phyloP scores from a whole-genome alignment of 2,888 invertebrate genomes.

The Zonitis immaculata region DNA sequence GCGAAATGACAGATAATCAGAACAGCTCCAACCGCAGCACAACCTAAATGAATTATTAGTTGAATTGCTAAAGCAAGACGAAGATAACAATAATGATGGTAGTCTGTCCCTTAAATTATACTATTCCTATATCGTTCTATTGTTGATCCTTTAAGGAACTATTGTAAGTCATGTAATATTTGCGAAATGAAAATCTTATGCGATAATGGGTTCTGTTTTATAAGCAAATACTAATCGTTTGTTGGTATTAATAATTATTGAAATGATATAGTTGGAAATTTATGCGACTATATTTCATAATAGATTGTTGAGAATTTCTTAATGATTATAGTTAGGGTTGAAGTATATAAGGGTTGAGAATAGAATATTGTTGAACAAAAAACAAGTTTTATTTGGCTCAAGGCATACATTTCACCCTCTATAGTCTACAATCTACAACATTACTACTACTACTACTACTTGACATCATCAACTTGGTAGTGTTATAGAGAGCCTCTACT shows the following conservation, averaged over 20 bases:
- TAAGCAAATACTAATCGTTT: too few species aligned
- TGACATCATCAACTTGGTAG: neutral
- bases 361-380: neutral
- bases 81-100: conserved; percentile 9
- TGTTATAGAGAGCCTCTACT: neutral
- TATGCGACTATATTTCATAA: too few species aligned
- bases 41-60: conserved; percentile 25
- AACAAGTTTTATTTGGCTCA: neutral
- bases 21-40: conserved; percentile 25
- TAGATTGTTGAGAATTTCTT: too few species aligned
- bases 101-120: conserved; percentile 7
- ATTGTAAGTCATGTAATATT: too few species aligned
- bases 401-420: neutral
- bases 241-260: too few species aligned
- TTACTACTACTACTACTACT: neutral
- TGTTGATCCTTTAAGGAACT: too few species aligned
- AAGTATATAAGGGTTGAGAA: neutral
- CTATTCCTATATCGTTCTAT: neutral
- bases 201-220: too few species aligned
- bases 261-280: too few species aligned
- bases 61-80: conserved; percentile 9
- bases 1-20: conserved; percentile 34
- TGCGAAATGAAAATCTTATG: too few species aligned
- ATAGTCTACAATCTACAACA: too few species aligned
- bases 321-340: neutral